These are phyloP conservation scores for Aspidapion aeneum DNA, from an alignment of 2,888 invertebrate species.

Conservation along the genomic window DNA sequence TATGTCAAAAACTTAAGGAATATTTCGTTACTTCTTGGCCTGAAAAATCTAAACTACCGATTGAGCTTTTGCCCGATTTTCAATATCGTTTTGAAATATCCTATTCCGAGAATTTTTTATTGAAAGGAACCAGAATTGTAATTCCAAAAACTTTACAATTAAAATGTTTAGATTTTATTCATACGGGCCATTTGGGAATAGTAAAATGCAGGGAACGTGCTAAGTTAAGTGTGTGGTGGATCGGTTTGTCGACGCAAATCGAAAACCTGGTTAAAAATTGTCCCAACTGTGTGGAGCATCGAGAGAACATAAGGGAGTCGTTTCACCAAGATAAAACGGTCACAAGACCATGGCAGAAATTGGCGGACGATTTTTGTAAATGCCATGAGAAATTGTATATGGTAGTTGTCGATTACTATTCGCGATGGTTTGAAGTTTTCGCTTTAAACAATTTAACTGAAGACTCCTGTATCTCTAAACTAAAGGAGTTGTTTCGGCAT, in stretches of 20 bases:
- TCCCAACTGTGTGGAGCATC: slow-evolving; percentile 21
- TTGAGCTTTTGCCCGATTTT: background rate
- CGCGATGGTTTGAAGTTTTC: slow-evolving; percentile 23
- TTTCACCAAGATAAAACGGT: slow-evolving; percentile 20
- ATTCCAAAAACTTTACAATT: slow-evolving; percentile 11
- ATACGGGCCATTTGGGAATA: too few species aligned
- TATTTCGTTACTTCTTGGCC: background rate
- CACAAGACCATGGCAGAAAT: slow-evolving; percentile 23
- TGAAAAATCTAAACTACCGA: background rate
- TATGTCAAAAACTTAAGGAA: background rate
- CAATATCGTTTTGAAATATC: background rate
- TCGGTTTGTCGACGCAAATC: slow-evolving; percentile 23
- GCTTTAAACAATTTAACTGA: slow-evolving; percentile 12
- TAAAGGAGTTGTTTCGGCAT: slow-evolving; percentile 22
- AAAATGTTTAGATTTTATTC: too few species aligned
- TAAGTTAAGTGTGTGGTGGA: slow-evolving; percentile 23
- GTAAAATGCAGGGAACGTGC: slow-evolving; percentile 25
- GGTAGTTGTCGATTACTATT: too few species aligned
- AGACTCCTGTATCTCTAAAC: slow-evolving; percentile 19
- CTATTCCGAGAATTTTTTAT: background rate
- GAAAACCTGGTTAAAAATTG: slow-evolving; percentile 25
- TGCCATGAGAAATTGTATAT: slow-evolving; percentile 12
- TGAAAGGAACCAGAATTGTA: background rate
- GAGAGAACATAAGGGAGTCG: slow-evolving; percentile 20
- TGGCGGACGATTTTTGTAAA: background rate